Evolutionary conservation across 2,888 invertebrate species (phyloP), one percentile per base, ranked within the genome.

Genomic region (Lepidocyrtinus sp.): DNA sequence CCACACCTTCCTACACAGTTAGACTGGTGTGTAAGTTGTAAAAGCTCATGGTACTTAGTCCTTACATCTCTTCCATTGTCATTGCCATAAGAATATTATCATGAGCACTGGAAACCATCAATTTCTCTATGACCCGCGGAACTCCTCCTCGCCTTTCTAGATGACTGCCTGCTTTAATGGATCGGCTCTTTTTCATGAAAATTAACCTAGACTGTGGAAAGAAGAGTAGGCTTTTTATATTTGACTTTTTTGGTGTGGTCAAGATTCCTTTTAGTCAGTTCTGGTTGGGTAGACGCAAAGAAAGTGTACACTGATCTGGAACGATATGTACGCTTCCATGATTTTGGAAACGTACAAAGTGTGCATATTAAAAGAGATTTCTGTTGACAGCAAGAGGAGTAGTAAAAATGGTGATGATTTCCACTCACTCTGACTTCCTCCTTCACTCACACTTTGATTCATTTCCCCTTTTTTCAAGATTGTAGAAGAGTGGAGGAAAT

Each of bases 41-140:
- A n/a, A n/a, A n/a, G n/a, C n/a, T n/a, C n/a, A n/a, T n/a, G n/a
- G n/a, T n/a, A n/a, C n/a, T n/a, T n/a, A n/a, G n/a, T n/a, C n/a
- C n/a, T n/a, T n/a, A n/a, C n/a, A n/a, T n/a, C n/a, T n/a, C n/a
- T 55, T 24, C 36, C 62, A 74, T 74, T 74, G 59, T 67, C 36
- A 67, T 65, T 74, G 45, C 45, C 74, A 67, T 67, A 50, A 63
- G 1, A n/a, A 55, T 55, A n/a, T 7, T 7, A 55, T 7, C 55
- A 15, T 9, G 17, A 55, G 55, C 15, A 55, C n/a, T 15, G 55
- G n/a, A 17, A 9, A 5, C 55, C 55, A 55, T 55, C 55, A 55
- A 55, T 55, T 65, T 36, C 17, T 36, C 65, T 22, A 27, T 65
- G 36, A 65, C 26, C 19, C 19, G 17, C 17, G n/a, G 55, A 55